phyloP scores from a whole-genome alignment of 2,888 invertebrate species.

The Euzophera pinguis region DNA sequence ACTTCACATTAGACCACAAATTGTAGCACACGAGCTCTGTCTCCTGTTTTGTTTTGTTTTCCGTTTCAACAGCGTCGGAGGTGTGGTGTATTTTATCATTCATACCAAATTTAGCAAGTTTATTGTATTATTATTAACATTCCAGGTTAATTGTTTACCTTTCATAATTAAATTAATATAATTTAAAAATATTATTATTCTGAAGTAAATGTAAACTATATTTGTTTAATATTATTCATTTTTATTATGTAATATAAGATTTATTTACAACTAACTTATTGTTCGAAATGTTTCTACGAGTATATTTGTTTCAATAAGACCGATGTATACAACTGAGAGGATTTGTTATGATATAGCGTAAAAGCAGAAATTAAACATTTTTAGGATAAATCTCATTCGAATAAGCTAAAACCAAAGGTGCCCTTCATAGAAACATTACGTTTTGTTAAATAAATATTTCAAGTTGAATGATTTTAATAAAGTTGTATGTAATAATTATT shows the following conservation, averaged over 20 bases:
- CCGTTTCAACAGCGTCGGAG: slow-evolving; percentile 40
- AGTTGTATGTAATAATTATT: slow-evolving; percentile 75
- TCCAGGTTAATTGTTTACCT: slow-evolving; percentile 72
- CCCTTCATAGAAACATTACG: slow-evolving; percentile 84
- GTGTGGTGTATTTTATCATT: slow-evolving; percentile 64
- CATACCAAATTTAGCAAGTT: slow-evolving; percentile 74
- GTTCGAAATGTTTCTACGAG: slow-evolving; percentile 56
- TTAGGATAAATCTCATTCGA: slow-evolving; percentile 80
- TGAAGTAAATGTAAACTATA: slow-evolving; percentile 56
- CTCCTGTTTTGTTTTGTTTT: slow-evolving; percentile 49
- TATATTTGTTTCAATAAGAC: slow-evolving; percentile 69
- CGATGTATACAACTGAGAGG: slow-evolving; percentile 69
- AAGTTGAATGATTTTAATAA: slow-evolving; percentile 76
- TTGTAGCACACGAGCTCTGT: slow-evolving; percentile 37
- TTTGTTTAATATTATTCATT: slow-evolving; percentile 70
- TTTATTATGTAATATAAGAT: slow-evolving; percentile 70
- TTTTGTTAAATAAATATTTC: slow-evolving; percentile 78
- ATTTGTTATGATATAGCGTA: slow-evolving; percentile 73
- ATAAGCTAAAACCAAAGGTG: slow-evolving; percentile 93
- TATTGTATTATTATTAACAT: slow-evolving; percentile 73
- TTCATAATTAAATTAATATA: slow-evolving; percentile 60
- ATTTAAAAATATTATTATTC: slow-evolving; percentile 59
- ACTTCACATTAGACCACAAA: slow-evolving; percentile 27
- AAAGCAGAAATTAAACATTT: slow-evolving; percentile 74
- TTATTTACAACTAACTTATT: slow-evolving; percentile 77